A percentile compares a stretch with the other conserved stretches of the same genome.
Conservation (phyloP, 2,888 invertebrate species). For the Schizaphis graminum region DNA sequence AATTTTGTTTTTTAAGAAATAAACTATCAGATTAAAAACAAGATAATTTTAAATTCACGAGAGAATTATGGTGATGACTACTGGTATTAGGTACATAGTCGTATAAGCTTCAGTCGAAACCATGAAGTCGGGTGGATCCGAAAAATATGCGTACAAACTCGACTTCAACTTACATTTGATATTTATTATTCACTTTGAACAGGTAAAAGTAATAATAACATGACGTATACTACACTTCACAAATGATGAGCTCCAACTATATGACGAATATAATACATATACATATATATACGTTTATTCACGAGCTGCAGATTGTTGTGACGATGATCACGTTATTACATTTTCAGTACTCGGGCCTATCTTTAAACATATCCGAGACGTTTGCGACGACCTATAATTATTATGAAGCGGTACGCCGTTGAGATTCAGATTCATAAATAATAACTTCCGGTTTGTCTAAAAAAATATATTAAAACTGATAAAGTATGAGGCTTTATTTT, state of each 20-base stretch:
- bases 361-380: background rate
- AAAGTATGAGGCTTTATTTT: background rate
- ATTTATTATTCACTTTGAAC: background rate
- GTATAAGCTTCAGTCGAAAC: background rate
- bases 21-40: background rate
- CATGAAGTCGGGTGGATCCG: background rate
- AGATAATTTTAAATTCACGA: background rate
- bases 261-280: background rate
- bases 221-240: background rate
- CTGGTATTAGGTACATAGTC: too few species aligned
- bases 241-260: too few species aligned
- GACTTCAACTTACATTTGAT: background rate
- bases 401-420: background rate
- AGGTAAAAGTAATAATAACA: background rate
- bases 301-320: too few species aligned
- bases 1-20: background rate
- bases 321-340: background rate
- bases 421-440: background rate
- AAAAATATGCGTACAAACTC: background rate
- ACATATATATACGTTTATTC: background rate
- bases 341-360: background rate
- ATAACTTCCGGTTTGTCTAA: conserved; percentile 26
- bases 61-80: background rate
- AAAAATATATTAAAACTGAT: background rate
- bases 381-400: background rate